Percentiles rank a stretch among this genome's conserved stretches.
Conservation (phyloP, 1,140 invertebrate species). For the Zaprionus camerounensis region DNA sequence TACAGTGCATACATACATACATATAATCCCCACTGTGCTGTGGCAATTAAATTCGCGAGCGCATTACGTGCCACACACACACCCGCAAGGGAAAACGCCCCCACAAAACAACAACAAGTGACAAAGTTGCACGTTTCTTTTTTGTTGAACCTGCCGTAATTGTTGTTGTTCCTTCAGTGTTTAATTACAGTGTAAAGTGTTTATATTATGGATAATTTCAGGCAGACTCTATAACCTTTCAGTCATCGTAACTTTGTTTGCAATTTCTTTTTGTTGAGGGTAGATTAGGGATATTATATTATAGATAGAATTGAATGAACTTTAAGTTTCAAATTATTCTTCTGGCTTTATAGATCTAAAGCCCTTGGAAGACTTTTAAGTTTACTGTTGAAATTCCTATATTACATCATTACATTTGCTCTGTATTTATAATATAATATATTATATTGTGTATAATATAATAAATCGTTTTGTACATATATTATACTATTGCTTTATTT, state of each 20-base stretch:
- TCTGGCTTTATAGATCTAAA: no score
- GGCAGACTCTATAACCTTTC: neutral
- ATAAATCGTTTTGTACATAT: no score
- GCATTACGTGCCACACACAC: conserved; percentile 55
- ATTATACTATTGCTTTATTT: no score
- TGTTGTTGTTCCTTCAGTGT: conserved; percentile 31
- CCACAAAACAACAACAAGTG: conserved; percentile 49
- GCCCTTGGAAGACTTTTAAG: no score
- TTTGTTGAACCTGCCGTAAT: conserved; percentile 10
- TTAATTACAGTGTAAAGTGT: conserved; percentile 74
- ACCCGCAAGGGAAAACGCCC: conserved; percentile 26
- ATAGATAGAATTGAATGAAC: no score
- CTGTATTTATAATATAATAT: no score
- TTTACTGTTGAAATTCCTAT: no score
- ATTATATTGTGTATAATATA: no score
- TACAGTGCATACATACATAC: neutral
- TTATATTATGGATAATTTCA: conserved; percentile 64
- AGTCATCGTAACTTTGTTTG: neutral
- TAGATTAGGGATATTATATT: no score
- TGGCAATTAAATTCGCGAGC: conserved; percentile 54
- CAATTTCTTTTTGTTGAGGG: neutral
- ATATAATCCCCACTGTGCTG: conserved; percentile 9
- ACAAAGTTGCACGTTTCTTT: conserved; percentile 50
- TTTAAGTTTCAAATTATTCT: no score
- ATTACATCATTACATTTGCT: no score